Evolutionary conservation across 1,140 invertebrate species (phyloP).

Genomic region (Vollenhovia emeryi): DNA sequence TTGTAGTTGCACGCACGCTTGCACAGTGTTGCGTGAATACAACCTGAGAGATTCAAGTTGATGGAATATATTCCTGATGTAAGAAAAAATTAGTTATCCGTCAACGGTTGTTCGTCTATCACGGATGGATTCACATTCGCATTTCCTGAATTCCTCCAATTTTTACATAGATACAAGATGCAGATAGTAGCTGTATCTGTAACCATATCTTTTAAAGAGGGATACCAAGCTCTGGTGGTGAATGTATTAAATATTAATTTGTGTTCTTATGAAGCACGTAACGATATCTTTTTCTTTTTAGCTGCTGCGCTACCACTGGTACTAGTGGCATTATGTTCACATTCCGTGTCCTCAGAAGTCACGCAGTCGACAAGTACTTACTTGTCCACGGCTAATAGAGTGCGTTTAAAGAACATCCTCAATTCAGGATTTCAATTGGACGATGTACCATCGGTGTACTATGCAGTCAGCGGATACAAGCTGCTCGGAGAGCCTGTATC

Average conservation of each 20-base stretch:
- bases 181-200: no score
- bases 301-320: slow-evolving; percentile 64
- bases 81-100: not conserved
- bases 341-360: slow-evolving; percentile 31
- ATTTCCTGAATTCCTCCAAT: no score
- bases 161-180: no score
- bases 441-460: slow-evolving; percentile 86
- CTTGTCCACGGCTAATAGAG: slow-evolving; percentile 86
- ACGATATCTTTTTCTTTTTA: slow-evolving; percentile 54
- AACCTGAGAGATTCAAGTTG: not conserved
- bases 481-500: slow-evolving; percentile 84
- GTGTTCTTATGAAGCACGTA: not conserved
- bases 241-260: not conserved
- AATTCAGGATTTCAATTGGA: slow-evolving; percentile 85
- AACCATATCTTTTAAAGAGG: no score
- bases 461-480: slow-evolving; percentile 87
- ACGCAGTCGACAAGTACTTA: slow-evolving; percentile 85
- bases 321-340: slow-evolving; percentile 40
- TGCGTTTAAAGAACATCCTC: slow-evolving; percentile 86
- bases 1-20: not conserved
- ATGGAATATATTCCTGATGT: not conserved
- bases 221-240: not conserved
- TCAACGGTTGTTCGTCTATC: not conserved
- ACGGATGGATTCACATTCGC: not conserved
- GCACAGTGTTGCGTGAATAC: not conserved